Base-by-base conservation (phyloP, 2,888 invertebrate genomes). In the Lasioglossum marginatum region DNA sequence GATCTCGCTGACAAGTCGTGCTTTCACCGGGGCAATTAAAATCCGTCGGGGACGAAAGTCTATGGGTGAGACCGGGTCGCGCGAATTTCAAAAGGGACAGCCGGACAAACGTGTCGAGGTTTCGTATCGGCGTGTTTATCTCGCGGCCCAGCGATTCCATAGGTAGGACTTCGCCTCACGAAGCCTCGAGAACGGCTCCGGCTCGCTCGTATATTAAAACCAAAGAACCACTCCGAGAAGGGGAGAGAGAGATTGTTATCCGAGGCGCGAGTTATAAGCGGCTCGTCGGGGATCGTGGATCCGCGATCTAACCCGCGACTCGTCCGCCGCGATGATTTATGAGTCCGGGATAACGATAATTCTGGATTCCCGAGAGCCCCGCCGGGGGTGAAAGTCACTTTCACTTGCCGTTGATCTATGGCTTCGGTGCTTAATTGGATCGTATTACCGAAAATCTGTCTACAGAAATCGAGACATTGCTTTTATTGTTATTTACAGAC, bases 141-240 rank as follows among this genome's bases (percentile, higher is more conserved):
- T 82, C 60, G 78, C 27, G 72, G 72, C 31, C 76, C 70, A 43
- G 75, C 63, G 85, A 84, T 87, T 81, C 48, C 81, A 79, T 81
- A 76, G 79, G 78, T 74, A 86, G 72, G 66, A 79, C 77, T 86
- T 73, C 63, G 79, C 31, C 23, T 23, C 34, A 2, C 12, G 60
- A 27, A 60, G 27, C 27, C 60, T 45, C 80, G 74, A 66, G 73
- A 81, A 87, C 79, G 2, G 79, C 81, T 83, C 79, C 66, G 79
- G 34, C 57, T 60, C 48, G 83, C 71, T 87, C 89, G 74, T 87
- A 87, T 83, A 89, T 87, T 89, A 84, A 89, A 89, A 85, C 85
- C 85, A 52, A 52, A 52, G 52, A 52, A 52, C 52, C 52, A 60
- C 27, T 83, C 80, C 78, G 79, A 70, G 66, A 66, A 34, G 66